phyloP scores from a whole-genome alignment of 53 echinoderm and acorn worm genomes.

The Zoroaster sp. region DNA sequence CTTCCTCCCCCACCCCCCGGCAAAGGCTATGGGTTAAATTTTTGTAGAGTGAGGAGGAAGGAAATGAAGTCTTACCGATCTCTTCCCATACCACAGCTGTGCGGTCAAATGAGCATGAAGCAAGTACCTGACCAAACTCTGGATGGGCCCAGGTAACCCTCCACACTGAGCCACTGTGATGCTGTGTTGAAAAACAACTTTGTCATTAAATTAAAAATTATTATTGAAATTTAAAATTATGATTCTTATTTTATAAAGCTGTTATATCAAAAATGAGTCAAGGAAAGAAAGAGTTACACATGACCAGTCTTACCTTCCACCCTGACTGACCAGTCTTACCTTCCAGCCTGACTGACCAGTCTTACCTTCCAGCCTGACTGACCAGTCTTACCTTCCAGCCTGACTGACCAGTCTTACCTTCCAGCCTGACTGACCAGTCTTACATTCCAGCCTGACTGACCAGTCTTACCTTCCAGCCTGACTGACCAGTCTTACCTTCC shows the following conservation, averaged over 20 bases:
- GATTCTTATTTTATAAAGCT: no score
- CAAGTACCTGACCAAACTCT: slow-evolving; percentile 97
- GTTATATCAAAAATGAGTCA: no score
- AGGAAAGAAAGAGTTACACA: no score
- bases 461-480: no score
- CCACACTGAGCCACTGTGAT: slow-evolving; percentile 99
- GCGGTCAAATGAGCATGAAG: slow-evolving; percentile 98
- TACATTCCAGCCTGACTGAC: no score
- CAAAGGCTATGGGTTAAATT: no score
- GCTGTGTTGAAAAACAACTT: no score
- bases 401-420: not conserved
- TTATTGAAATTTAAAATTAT: no score
- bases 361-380: not conserved
- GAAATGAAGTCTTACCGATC: slow-evolving; percentile 63
- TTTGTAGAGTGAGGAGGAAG: no score
- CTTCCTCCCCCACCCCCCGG: no score
- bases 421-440: not conserved
- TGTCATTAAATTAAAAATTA: no score
- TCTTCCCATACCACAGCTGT: slow-evolving; percentile 98
- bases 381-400: not conserved
- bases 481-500: no score
- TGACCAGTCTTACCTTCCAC: not conserved
- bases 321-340: not conserved
- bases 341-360: not conserved
- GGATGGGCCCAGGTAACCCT: slow-evolving; percentile 99